phyloP scores from a whole-genome alignment of 2,888 invertebrate species.

The Oligia latruncula region DNA sequence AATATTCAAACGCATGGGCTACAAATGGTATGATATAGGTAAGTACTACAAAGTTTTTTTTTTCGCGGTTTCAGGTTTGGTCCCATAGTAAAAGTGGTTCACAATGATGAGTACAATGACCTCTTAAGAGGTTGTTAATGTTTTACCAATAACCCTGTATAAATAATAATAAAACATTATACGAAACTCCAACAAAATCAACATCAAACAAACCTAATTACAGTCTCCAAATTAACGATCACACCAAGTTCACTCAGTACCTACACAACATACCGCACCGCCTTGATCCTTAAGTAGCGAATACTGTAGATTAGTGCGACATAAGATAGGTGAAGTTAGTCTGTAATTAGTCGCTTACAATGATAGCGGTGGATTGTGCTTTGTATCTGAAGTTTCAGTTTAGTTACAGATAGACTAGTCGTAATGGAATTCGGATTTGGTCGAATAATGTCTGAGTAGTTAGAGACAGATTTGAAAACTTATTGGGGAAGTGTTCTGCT shows the following conservation, averaged over 20 bases:
- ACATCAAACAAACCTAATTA: conserved; percentile 3
- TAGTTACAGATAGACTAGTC: conserved; percentile 52
- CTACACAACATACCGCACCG: conserved; percentile 24
- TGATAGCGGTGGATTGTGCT: conserved; percentile 46
- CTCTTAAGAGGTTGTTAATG: too few relatives aligned
- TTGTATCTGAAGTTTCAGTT: conserved; percentile 50
- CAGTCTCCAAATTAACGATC: conserved; percentile 42
- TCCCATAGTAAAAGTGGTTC: too few relatives aligned
- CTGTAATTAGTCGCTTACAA: conserved; percentile 57
- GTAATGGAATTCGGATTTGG: conserved; percentile 47
- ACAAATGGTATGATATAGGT: neutral
- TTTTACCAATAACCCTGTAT: too few relatives aligned
- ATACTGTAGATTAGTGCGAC: conserved; percentile 54
- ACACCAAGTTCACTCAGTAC: conserved; percentile 28
- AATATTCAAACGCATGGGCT: neutral
- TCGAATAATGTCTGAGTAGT: conserved; percentile 38
- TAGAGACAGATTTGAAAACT: conserved; percentile 25
- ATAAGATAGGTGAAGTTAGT: conserved; percentile 60
- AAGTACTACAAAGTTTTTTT: too few relatives aligned
- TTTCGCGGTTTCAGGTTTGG: too few relatives aligned
- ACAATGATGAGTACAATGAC: too few relatives aligned
- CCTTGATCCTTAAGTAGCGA: conserved; percentile 39
- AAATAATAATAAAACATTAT: neutral
- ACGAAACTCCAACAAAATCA: neutral
- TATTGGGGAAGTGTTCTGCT: neutral